Conservation (phyloP, 64 coral and sea anemone genomes). For the Montipora cactus region DNA sequence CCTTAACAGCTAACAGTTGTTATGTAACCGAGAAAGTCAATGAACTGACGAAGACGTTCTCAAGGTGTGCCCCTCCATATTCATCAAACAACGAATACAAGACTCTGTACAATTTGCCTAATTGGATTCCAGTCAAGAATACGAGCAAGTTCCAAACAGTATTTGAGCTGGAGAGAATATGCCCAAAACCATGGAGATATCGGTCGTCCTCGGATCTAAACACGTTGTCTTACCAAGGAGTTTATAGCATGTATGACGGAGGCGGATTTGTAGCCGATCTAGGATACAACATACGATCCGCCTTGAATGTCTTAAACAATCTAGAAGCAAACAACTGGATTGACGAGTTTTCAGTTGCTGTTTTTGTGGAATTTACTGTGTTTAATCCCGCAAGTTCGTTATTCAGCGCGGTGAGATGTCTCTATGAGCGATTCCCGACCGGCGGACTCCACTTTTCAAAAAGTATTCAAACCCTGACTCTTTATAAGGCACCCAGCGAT, state of each 20-base stretch:
- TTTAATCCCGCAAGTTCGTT: constrained; percentile 74
- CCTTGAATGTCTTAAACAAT: constrained; percentile 1
- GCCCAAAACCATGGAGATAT: constrained; percentile 85
- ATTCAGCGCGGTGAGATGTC: constrained; percentile 53
- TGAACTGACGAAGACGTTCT: neutral
- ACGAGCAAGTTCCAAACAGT: neutral
- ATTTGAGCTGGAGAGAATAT: constrained; percentile 37
- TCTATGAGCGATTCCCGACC: constrained; percentile 70
- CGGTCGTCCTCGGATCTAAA: constrained; percentile 24
- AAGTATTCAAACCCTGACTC: constrained; percentile 61
- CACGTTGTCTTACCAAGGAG: constrained; percentile 36
- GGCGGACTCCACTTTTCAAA: constrained; percentile 25
- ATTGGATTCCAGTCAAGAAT: constrained; percentile 55
- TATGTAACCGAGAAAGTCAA: neutral
- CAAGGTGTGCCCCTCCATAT: constrained; percentile 41
- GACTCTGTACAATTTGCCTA: constrained; percentile 53
- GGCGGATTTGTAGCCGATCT: constrained; percentile 81
- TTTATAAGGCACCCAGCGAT: constrained; percentile 54
- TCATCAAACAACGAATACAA: constrained; percentile 43
- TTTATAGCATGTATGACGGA: constrained; percentile 58
- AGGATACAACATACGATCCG: constrained; percentile 68
- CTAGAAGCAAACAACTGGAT: constrained; percentile 65
- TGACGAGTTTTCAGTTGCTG: constrained; percentile 46
- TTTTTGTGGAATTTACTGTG: constrained; percentile 79
- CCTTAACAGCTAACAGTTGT: neutral